Evolutionary conservation across 1,140 invertebrate species (phyloP).

Genomic region (Saccostrea echinata): DNA sequence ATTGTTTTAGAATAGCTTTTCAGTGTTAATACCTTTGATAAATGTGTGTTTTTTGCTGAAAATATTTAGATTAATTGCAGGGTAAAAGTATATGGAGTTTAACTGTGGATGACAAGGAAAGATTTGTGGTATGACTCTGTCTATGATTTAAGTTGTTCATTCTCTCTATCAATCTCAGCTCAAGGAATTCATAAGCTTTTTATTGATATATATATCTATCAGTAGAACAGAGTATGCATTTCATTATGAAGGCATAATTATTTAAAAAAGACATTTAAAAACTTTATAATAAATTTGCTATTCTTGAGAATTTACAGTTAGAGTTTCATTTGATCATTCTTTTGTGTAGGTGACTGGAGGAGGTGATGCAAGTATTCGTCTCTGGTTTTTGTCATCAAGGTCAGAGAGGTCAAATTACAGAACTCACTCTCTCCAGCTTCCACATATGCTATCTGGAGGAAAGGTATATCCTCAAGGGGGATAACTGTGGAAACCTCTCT

Average conservation of each 20-base stretch:
- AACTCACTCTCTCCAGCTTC: neutral
- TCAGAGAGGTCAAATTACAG: slow-evolving; percentile 29
- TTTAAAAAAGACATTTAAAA: no score
- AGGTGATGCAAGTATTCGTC: slow-evolving; percentile 84
- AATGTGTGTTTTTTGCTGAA: neutral
- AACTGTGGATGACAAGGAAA: slow-evolving; percentile 81
- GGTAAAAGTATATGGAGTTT: slow-evolving; percentile 87
- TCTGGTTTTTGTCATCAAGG: slow-evolving; percentile 81
- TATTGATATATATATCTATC: no score
- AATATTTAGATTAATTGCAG: slow-evolving; percentile 75
- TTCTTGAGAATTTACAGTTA: no score
- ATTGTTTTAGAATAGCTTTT: no score
- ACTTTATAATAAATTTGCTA: no score
- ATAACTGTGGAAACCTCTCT: no score
- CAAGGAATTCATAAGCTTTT: no score
- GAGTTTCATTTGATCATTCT: neutral
- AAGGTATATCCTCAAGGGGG: neutral
- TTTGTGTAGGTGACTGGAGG: slow-evolving; percentile 84
- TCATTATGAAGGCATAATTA: no score
- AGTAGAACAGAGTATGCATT: no score
- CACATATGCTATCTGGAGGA: neutral
- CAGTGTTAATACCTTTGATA: no score
- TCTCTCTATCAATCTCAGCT: no score
- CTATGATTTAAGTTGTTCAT: no score
- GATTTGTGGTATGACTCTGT: slow-evolving; percentile 80